Percentiles rank a stretch among this genome's conserved stretches.
These are phyloP conservation scores for Nylanderia fulva DNA, from an alignment of 1,140 invertebrate species.

Conservation along the genomic window DNA sequence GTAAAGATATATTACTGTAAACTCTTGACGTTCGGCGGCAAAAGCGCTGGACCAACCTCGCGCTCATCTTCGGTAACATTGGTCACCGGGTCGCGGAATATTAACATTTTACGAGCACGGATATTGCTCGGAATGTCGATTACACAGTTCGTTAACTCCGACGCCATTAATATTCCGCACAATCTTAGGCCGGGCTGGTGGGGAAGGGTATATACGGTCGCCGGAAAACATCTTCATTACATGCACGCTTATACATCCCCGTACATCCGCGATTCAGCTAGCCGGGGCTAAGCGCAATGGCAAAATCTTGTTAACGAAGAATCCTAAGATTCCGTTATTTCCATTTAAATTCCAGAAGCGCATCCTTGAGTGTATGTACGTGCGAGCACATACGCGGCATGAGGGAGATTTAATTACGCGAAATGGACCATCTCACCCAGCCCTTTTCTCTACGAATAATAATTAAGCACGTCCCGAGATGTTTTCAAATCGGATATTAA, in stretches of 20 bases:
- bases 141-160: conserved; percentile 65
- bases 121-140: conserved; percentile 63
- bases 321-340: conserved; percentile 61
- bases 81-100: conserved; percentile 50
- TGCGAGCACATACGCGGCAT: not conserved
- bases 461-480: conserved; percentile 42
- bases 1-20: not conserved
- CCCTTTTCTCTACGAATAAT: conserved; percentile 29
- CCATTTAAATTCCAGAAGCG: conserved; percentile 61
- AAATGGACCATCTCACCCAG: conserved; percentile 19
- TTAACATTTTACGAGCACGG: conserved; percentile 62
- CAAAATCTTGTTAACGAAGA: conserved; percentile 64
- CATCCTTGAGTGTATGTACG: not conserved
- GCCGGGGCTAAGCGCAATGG: conserved; percentile 30
- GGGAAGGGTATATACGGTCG: not conserved
- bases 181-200: not conserved
- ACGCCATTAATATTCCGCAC: conserved; percentile 64
- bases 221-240: conserved; percentile 64
- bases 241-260: conserved; percentile 10
- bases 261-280: conserved; percentile 41
- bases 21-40: not conserved
- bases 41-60: not conserved
- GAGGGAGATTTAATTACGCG: conserved; percentile 49
- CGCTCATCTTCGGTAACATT: conserved; percentile 39
- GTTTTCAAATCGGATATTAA: conserved; percentile 40